phyloP scores from a whole-genome alignment of 2,797 vertebrate species.

The Cossypha caffra region DNA sequence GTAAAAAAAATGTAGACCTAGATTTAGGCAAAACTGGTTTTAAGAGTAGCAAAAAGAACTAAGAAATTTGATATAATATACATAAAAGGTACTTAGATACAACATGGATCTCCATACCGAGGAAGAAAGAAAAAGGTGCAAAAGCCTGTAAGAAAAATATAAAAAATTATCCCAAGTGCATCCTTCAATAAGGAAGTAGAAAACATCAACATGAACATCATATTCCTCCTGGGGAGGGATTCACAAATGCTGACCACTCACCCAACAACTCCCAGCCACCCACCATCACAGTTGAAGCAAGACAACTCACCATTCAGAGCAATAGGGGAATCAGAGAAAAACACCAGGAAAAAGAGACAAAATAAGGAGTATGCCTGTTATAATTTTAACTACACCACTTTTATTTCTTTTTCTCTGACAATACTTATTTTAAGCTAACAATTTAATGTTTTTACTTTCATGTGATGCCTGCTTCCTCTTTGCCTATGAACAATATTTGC shows the following conservation, averaged over 20 bases:
- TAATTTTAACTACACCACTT: neutral
- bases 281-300: fast-evolving
- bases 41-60: neutral
- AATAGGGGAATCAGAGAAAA: neutral
- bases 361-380: neutral
- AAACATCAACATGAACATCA: neutral
- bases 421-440: neutral
- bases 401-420: neutral
- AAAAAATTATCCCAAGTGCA: neutral
- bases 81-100: neutral
- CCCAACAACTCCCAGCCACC: neutral
- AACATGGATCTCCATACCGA: neutral
- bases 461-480: neutral
- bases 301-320: neutral
- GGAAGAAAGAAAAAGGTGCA: neutral
- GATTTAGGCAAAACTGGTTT: neutral
- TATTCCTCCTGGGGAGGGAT: neutral
- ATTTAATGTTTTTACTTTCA: neutral
- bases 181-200: neutral
- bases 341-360: neutral
- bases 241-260: neutral
- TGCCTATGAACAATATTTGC: neutral
- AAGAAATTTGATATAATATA: neutral
- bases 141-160: neutral
- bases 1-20: neutral